Conservation (phyloP, 2,888 invertebrate genomes). For the Agonopterix heracliana region DNA sequence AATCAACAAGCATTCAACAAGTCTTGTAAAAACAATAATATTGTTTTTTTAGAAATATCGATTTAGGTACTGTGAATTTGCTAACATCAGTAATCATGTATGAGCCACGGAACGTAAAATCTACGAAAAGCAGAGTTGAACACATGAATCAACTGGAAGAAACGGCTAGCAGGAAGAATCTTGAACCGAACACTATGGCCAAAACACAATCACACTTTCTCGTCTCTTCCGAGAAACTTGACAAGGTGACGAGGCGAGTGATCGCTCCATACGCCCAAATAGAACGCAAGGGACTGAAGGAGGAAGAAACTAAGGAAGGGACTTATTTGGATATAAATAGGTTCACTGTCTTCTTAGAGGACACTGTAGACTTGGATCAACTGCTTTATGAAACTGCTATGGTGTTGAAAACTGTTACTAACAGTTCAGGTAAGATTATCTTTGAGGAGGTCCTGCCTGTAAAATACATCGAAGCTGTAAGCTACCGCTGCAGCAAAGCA, state of each 20-base stretch:
- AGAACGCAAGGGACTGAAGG: slow-evolving; percentile 54
- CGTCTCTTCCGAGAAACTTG: slow-evolving; percentile 60
- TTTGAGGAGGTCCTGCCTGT: not conserved
- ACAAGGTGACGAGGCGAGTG: slow-evolving; percentile 74
- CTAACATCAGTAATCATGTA: slow-evolving; percentile 25
- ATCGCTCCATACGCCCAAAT: slow-evolving; percentile 76
- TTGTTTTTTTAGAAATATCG: not conserved
- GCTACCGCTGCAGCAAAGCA: too few relatives aligned
- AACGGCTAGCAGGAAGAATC: slow-evolving; percentile 5
- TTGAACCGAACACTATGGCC: not conserved
- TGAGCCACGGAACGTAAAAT: slow-evolving; percentile 36
- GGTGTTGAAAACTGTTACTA: slow-evolving; percentile 72
- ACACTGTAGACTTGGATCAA: slow-evolving; percentile 72
- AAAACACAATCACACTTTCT: slow-evolving; percentile 59
- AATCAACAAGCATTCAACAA: too few relatives aligned
- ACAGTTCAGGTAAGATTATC: slow-evolving; percentile 63
- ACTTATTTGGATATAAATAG: slow-evolving; percentile 60
- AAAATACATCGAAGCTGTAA: slow-evolving; percentile 1
- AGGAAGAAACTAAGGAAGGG: slow-evolving; percentile 44
- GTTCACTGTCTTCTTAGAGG: slow-evolving; percentile 71
- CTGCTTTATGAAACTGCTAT: slow-evolving; percentile 75
- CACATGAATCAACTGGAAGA: slow-evolving; percentile 25
- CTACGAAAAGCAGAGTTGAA: slow-evolving; percentile 22
- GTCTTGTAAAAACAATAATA: not conserved
- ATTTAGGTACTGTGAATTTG: not conserved